Evolutionary conservation across 2,888 invertebrate genomes (phyloP), one percentile per base, ranked within the genome.

Genomic region (Epinotia nisella): DNA sequence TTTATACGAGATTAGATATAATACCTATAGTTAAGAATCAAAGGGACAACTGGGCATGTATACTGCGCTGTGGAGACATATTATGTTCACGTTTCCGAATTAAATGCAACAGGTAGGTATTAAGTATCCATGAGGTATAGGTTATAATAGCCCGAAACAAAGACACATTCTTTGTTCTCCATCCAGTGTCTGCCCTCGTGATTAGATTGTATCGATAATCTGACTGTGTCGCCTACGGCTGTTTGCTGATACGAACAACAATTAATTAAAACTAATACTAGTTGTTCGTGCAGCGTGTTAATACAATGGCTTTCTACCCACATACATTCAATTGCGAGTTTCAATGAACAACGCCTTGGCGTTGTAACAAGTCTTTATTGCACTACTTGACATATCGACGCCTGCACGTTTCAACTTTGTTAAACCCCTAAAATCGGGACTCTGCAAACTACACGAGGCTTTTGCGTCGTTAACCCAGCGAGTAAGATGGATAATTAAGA

Each of bases 361-460:
- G 62, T 59, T 74, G 72, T 79, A 77, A 79, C 77, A 78, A 80
- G 78, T 74, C 76, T 81, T 81, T 80, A 80, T 80, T 76, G 77
- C 75, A 70, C 70, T 68, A 71, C 64, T 76, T 73, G 70, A 75
- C 71, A 71, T 64, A 71, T 69, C 58, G 76, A 73, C 66, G 56
- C 61, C 70, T n/a, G n/a, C n/a, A 55, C 51, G 17, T 39, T 17
- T 51, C 62, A 65, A 59, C 66, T 35, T 51, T 59, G 68, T 75
- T 75, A 71, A 74, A 76, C 74, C 76, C 72, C 74, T 75, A 72
- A 75, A 66, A 75, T 76, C 76, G 75, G 75, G 74, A 75, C 69
- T 70, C 68, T 60, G 76, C 75, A 76, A 76, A 77, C 77, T 77
- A 75, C 19, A 19, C 67, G 49, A 62, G 62, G 51, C 66, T 76